Percentiles rank a stretch among this genome's conserved stretches.
phyloP scores from a whole-genome alignment of 2,888 invertebrate species.

The Lapara coniferarum region DNA sequence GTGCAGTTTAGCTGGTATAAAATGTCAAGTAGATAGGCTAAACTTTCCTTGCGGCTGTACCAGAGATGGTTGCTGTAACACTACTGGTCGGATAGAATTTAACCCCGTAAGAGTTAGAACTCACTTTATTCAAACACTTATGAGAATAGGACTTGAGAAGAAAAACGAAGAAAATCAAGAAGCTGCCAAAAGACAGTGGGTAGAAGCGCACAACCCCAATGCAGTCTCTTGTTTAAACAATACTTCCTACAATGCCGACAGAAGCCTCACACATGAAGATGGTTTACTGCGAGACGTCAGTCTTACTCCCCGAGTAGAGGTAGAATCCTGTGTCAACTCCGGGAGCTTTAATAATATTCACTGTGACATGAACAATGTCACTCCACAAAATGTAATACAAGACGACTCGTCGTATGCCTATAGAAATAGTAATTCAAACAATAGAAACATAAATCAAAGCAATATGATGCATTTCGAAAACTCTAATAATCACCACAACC shows the following conservation, averaged over 20 bases:
- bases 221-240: constrained; percentile 62
- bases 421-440: constrained; percentile 75
- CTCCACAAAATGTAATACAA: constrained; percentile 48
- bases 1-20: constrained; percentile 97
- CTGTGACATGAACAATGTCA: constrained; percentile 80
- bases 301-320: constrained; percentile 82
- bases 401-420: constrained; percentile 59
- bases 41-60: constrained; percentile 99
- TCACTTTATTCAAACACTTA: constrained; percentile 98
- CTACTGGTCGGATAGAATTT: constrained; percentile 96
- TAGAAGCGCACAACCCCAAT: constrained; percentile 62
- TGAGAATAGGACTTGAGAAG: constrained; percentile 95
- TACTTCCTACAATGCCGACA: constrained; percentile 67
- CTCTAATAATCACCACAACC: constrained; percentile 67
- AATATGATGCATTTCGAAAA: constrained; percentile 69
- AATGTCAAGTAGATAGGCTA: constrained; percentile 98
- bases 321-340: constrained; percentile 86
- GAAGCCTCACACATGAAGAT: constrained; percentile 66
- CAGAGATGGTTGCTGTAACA: constrained; percentile 96
- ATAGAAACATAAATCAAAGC: constrained; percentile 65
- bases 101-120: constrained; percentile 97
- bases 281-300: constrained; percentile 80
- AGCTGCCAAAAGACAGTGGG: constrained; percentile 77
- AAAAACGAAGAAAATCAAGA: constrained; percentile 87
- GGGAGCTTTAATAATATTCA: constrained; percentile 88